Conservation (phyloP, 2,888 invertebrate species). For the Acronicta alni region DNA sequence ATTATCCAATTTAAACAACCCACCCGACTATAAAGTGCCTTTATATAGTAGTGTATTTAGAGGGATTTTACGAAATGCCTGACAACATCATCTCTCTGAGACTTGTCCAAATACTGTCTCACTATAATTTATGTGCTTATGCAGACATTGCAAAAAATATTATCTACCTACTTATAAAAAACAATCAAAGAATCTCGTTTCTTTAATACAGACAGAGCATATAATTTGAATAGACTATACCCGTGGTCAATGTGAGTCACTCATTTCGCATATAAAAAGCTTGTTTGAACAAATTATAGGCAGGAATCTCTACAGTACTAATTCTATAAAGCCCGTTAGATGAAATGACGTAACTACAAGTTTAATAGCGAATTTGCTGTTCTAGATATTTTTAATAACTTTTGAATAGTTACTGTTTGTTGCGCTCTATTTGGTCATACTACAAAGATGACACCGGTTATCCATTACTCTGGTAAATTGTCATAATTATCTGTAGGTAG, state of each 20-base stretch:
- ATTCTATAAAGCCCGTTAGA: constrained; percentile 23
- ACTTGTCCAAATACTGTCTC: constrained; percentile 13
- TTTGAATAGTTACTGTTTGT: too few relatives aligned
- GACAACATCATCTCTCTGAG: too few relatives aligned
- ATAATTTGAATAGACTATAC: constrained; percentile 30
- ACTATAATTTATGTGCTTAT: constrained; percentile 13
- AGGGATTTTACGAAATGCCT: background rate
- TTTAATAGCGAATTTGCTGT: too few relatives aligned
- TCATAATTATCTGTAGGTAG: too few relatives aligned
- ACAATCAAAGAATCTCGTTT: constrained; percentile 12
- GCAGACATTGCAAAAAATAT: constrained; percentile 16
- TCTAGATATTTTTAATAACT: too few relatives aligned
- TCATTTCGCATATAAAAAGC: constrained; percentile 24
- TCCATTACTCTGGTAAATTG: too few relatives aligned
- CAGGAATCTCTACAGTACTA: constrained; percentile 25
- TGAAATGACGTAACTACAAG: constrained; percentile 12
- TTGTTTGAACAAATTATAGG: constrained; percentile 30
- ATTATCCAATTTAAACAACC: too few relatives aligned
- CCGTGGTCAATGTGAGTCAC: constrained; percentile 19
- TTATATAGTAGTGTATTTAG: too few relatives aligned
- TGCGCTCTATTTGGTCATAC: too few relatives aligned
- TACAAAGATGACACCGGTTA: too few relatives aligned
- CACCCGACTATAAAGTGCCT: too few relatives aligned
- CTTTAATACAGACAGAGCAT: constrained; percentile 5
- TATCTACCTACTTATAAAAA: constrained; percentile 8